Percentiles rank a stretch among this genome's conserved stretches.
Conservation (phyloP, 2,888 invertebrate species). For the Plagodis dolabraria region DNA sequence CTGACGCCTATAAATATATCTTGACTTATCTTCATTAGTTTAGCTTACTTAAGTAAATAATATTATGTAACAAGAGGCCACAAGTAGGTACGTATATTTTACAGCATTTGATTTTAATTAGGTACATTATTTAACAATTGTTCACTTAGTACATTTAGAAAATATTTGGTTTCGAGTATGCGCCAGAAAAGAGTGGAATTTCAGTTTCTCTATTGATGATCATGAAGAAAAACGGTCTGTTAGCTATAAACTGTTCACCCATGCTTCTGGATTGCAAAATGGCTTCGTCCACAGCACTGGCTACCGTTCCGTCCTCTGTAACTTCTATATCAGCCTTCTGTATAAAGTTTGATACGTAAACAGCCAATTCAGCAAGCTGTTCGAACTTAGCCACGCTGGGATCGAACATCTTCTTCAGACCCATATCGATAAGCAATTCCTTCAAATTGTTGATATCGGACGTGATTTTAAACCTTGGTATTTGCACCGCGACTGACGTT, state of each 20-base stretch:
- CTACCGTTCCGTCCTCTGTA: slow-evolving; percentile 67
- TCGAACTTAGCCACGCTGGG: slow-evolving; percentile 52
- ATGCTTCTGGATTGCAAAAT: slow-evolving; percentile 47
- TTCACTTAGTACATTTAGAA: slow-evolving; percentile 40
- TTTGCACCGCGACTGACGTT: slow-evolving; percentile 77
- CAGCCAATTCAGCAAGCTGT: slow-evolving; percentile 44
- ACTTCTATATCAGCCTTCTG: slow-evolving; percentile 75
- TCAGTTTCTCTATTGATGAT: slow-evolving; percentile 62
- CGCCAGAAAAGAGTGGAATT: slow-evolving; percentile 67
- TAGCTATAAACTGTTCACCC: slow-evolving; percentile 53
- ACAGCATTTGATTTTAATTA: too few species aligned
- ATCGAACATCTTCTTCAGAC: slow-evolving; percentile 65
- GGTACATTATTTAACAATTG: too few species aligned
- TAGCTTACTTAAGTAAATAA: too few species aligned
- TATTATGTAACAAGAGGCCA: too few species aligned
- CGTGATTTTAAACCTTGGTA: slow-evolving; percentile 85
- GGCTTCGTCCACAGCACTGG: slow-evolving; percentile 53
- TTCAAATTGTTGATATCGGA: slow-evolving; percentile 78
- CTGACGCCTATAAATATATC: too few species aligned
- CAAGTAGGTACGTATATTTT: too few species aligned
- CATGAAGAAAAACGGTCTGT: slow-evolving; percentile 73
- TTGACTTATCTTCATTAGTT: too few species aligned
- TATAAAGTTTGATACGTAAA: slow-evolving; percentile 63
- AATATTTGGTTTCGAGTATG: slow-evolving; percentile 67
- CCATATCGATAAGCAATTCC: slow-evolving; percentile 72